Evolutionary conservation across 1,140 invertebrate genomes (phyloP).

Genomic region (Leucophenga varia): DNA sequence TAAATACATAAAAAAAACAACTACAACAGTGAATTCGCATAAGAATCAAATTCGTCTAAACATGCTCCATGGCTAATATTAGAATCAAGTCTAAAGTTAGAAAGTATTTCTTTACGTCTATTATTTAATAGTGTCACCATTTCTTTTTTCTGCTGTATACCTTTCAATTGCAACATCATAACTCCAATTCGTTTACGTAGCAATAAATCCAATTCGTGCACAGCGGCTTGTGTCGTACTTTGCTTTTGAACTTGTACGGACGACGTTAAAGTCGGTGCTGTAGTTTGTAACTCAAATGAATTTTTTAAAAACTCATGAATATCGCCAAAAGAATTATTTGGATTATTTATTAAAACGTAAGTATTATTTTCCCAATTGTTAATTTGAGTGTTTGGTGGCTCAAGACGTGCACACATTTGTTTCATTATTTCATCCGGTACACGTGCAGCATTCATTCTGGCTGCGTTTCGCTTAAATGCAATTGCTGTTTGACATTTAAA

Average conservation of each 20-base stretch:
- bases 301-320: not conserved
- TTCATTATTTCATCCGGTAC: slow-evolving; percentile 3
- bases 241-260: not conserved
- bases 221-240: not conserved
- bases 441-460: not conserved
- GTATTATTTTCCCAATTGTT: slow-evolving; percentile 12
- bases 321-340: not conserved
- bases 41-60: too few relatives aligned
- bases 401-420: slow-evolving; percentile 13
- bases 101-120: slow-evolving; percentile 10
- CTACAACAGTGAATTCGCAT: too few relatives aligned
- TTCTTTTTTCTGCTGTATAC: not conserved
- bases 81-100: too few relatives aligned
- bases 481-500: slow-evolving; percentile 1
- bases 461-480: slow-evolving; percentile 8
- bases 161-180: not conserved
- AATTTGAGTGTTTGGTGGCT: slow-evolving; percentile 1
- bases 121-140: slow-evolving; percentile 2
- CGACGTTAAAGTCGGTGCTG: not conserved
- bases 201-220: slow-evolving; percentile 16
- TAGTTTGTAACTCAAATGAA: not conserved
- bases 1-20: too few relatives aligned
- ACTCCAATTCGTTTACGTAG: slow-evolving; percentile 5
- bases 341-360: not conserved
- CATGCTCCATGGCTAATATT: too few relatives aligned